Conservation (phyloP, 2,797 vertebrate species). For the Sebastes matsubarae region DNA sequence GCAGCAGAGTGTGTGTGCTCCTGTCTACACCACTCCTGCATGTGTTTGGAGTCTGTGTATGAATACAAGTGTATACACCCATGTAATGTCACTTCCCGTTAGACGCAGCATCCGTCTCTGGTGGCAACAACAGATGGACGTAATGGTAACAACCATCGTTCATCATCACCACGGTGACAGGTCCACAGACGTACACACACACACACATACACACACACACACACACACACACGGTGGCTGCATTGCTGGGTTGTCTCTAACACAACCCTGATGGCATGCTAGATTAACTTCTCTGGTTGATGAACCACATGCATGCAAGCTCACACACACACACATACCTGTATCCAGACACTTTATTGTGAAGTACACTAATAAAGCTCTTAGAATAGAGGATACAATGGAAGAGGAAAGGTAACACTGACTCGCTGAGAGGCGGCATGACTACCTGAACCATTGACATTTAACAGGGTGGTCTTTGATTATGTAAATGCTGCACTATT, state of each 20-base stretch:
- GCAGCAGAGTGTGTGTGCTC: conserved; percentile 3
- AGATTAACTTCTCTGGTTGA: conserved; percentile 63
- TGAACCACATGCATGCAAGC: conserved; percentile 1
- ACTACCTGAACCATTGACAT: not conserved
- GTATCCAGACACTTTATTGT: not conserved
- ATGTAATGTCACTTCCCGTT: conserved; percentile 72
- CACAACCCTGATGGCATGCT: conserved; percentile 53
- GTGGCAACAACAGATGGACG: conserved; percentile 75
- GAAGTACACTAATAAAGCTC: conserved; percentile 1
- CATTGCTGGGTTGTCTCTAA: conserved; percentile 50
- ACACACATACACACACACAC: conserved; percentile 3
- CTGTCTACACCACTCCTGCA: not conserved
- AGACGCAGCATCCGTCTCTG: conserved; percentile 68
- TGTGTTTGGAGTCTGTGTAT: conserved; percentile 31
- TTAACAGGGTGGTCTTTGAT: not conserved
- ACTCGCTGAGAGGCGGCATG: not conserved
- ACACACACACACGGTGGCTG: conserved; percentile 37
- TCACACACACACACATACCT: conserved; percentile 8
- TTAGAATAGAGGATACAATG: not conserved
- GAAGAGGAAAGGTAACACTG: not conserved
- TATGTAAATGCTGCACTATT: not conserved
- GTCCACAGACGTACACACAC: conserved; percentile 12
- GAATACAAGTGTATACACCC: conserved; percentile 55
- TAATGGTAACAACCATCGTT: conserved; percentile 74
- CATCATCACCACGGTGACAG: conserved; percentile 70